Base-by-base conservation (phyloP, 2,113 vertebrate genomes). In the Istiophorus platypterus region DNA sequence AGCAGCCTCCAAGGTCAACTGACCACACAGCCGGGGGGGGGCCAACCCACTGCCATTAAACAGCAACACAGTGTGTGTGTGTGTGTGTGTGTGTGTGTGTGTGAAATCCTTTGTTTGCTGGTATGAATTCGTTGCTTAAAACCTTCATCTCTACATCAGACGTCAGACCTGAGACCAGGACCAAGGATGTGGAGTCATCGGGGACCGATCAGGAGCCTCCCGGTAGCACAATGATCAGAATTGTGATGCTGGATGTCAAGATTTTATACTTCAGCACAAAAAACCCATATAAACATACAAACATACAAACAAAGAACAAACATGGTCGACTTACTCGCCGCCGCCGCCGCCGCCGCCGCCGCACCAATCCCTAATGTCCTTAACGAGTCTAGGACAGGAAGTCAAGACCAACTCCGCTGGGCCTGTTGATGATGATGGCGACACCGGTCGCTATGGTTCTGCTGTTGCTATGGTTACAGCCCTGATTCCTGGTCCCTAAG, bases 401-500 rank as follows among this genome's bases (percentile, higher is more conserved):
- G 54, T 61, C 13, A 54, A 37, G 74, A 31, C 26, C 45, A 1
- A 67, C n/a, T 34, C 65, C 57, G 2, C 39, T 9, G 70, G 22
- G 42, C 4, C 67, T 45, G 66, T 9, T 54, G 66, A 5, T 54
- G 78, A 5, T 71, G 68, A 29, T 69, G 73, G 62, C 24, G 75
- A 49, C 71, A 13, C 72, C 10, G 76, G 80, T 82, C 15, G 42
- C 79, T 6, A 57, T 64, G 87, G 70, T 45, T 62, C 59, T 47
- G 39, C 39, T 76, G 76, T 71, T 83, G 76, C 83, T 62, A 71
- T 75, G 77, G 87, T 74, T 65, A 80, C 80, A 18, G 58, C n/a
- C 34, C 72, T 11, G 76, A 58, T 45, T 79, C 61, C 45, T 64
- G 73, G 64, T 78, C 74, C 73, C 81, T 41, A 49, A 71, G 52